These are phyloP conservation scores for Drosophila erecta DNA, from an alignment of 1,140 invertebrate genomes.

Conservation along the genomic window DNA sequence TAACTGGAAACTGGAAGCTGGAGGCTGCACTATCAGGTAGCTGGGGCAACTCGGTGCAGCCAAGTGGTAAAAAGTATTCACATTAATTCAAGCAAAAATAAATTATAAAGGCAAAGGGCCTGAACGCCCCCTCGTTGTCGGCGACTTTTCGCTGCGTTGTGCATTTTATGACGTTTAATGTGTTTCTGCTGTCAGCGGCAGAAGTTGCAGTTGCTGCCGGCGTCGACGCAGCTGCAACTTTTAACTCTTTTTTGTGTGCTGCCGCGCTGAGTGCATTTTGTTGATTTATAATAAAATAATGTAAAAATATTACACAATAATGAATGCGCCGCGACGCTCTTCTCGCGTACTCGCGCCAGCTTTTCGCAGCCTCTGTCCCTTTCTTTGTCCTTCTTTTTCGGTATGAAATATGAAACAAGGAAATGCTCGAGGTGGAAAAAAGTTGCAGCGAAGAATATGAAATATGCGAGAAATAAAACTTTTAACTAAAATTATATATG, in stretches of 20 bases:
- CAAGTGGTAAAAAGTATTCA: constrained; percentile 82
- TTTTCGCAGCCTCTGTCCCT: constrained; percentile 29
- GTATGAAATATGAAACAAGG: constrained; percentile 78
- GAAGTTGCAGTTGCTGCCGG: constrained; percentile 50
- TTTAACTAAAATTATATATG: constrained; percentile 83
- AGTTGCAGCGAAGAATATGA: constrained; percentile 74
- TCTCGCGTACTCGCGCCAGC: neutral
- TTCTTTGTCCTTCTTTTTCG: constrained; percentile 52
- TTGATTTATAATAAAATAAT: constrained; percentile 84
- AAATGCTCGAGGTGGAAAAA: constrained; percentile 67
- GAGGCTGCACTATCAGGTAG: constrained; percentile 66
- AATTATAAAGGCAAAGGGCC: constrained; percentile 75
- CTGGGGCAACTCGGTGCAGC: constrained; percentile 69
- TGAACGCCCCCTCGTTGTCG: constrained; percentile 23
- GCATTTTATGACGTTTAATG: constrained; percentile 83
- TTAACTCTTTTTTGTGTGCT: constrained; percentile 22
- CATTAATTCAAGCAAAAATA: constrained; percentile 83
- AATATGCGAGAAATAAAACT: constrained; percentile 81
- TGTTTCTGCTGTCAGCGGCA: constrained; percentile 79
- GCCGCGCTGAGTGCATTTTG: constrained; percentile 78
- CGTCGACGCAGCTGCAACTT: constrained; percentile 63
- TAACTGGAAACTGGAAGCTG: neutral
- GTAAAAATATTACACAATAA: constrained; percentile 84
- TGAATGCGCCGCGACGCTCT: constrained; percentile 56
- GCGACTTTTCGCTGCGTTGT: constrained; percentile 73